Evolutionary conservation across 2,888 invertebrate species (phyloP), one percentile per base, ranked within the genome.

Genomic region (Hydriomena furcata): DNA sequence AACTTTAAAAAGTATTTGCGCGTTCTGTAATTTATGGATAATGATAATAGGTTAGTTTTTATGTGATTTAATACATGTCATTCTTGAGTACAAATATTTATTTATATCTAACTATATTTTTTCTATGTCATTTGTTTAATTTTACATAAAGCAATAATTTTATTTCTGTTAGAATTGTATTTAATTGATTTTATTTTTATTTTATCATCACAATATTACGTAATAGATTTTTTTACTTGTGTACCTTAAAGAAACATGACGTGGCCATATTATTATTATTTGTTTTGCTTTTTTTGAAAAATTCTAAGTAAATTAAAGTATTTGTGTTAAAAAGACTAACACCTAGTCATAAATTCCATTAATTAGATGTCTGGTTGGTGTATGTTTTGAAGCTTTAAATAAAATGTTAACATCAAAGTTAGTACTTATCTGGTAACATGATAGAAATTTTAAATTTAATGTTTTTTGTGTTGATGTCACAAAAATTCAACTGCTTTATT

Each of bases 261-360:
- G 76, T 65, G 73, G 76, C 79, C 76, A 78, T 79, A 64, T 50
- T 66, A 67, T 66, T 67, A 65, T 65, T 61, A 30, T 47, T 27
- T 42, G 47, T 47, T 52, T 61, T 59, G 67, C 62, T 60, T 61
- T 27, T 30, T 2, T 1, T 30, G 40, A 24, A 44, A 36, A 42
- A 44, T 43, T n/a, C 37, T 37, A 34, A 20, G 38, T 45, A 27
- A 38, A 7, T 11, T 11, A 51, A 32, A 48, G 35, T 49, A 46
- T 42, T 27, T 54, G 40, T 63, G 57, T 62, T 58, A 67, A 65
- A 46, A 72, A 75, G 73, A 76, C 77, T 81, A 79, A 81, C 69
- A 54, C 63, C 79, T 81, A 81, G 80, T 81, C 78, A 77, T 76
- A 73, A 36, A 54, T 55, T 55, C 24, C 7, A 36, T 48, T 58